Evolutionary conservation across 2,113 vertebrate species (phyloP).

Genomic region (Neotoma lepida): DNA sequence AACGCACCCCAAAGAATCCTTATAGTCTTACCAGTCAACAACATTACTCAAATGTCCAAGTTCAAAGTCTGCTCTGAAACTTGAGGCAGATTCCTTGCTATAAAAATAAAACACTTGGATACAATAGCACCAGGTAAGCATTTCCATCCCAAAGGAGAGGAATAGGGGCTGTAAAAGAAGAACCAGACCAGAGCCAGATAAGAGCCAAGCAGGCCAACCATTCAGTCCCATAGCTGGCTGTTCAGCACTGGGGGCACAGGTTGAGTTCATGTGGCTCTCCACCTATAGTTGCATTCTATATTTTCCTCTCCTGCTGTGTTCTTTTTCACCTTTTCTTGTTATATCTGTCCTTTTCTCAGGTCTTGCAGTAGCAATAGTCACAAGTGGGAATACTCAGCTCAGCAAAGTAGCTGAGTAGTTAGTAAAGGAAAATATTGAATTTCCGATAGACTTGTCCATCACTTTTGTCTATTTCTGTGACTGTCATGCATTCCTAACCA

Average conservation of each 20-base stretch:
- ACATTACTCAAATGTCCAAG: background rate
- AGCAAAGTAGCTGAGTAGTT: background rate
- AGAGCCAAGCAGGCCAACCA: background rate
- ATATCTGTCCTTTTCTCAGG: background rate
- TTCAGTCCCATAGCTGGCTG: no score
- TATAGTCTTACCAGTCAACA: background rate
- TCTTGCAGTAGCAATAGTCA: background rate
- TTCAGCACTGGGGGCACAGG: background rate
- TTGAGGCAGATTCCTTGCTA: background rate
- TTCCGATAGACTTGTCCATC: background rate
- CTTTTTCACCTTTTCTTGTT: background rate
- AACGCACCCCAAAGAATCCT: background rate
- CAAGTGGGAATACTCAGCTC: background rate
- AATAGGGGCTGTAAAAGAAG: background rate
- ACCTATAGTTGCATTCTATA: no score
- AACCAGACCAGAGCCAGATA: background rate
- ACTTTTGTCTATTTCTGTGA: background rate
- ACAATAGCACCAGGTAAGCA: background rate
- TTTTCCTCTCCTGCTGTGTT: background rate
- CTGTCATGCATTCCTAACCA: background rate
- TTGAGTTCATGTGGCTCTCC: background rate
- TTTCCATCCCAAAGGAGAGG: background rate
- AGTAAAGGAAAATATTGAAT: background rate
- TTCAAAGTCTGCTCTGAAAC: background rate
- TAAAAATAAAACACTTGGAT: background rate